phyloP scores from a whole-genome alignment of 30 jellyfish, hydroid and myxozoan genomes.

The Turritopsis dohrnii region DNA sequence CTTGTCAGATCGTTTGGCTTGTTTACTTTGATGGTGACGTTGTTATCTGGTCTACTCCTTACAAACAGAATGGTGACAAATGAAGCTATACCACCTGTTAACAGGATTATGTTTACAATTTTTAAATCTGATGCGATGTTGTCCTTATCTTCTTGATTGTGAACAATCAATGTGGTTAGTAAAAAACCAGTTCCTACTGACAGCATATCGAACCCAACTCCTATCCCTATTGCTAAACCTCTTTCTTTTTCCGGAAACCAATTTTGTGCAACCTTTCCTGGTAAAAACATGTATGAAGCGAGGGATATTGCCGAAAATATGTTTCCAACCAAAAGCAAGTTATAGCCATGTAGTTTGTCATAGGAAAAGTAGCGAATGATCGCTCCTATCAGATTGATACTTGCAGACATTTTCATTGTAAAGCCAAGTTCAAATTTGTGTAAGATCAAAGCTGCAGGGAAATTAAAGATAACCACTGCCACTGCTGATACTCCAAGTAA shows the following conservation, averaged over 20 bases:
- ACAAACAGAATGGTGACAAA: constrained; percentile 16
- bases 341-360: constrained; percentile 30
- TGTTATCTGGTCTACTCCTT: constrained; percentile 15
- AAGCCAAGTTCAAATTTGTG: constrained; percentile 45
- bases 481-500: constrained; percentile 39
- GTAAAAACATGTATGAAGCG: constrained; percentile 54
- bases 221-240: constrained; percentile 70
- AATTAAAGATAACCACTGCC: constrained; percentile 34
- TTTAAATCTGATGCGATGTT: constrained; percentile 5
- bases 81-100: background rate
- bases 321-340: constrained; percentile 35
- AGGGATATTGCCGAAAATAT: constrained; percentile 49
- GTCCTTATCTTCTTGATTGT: constrained; percentile 4
- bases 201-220: constrained; percentile 55
- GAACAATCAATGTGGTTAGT: constrained; percentile 16
- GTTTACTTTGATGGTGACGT: background rate
- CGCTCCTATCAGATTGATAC: constrained; percentile 56
- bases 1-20: background rate
- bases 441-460: constrained; percentile 49
- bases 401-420: constrained; percentile 39
- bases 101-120: constrained; percentile 14
- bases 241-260: constrained; percentile 78
- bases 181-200: constrained; percentile 38
- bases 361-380: constrained; percentile 46
- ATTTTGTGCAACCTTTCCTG: constrained; percentile 70